Evolutionary conservation across 2,113 vertebrate species (phyloP).

Genomic region (Seriola dumerili): DNA sequence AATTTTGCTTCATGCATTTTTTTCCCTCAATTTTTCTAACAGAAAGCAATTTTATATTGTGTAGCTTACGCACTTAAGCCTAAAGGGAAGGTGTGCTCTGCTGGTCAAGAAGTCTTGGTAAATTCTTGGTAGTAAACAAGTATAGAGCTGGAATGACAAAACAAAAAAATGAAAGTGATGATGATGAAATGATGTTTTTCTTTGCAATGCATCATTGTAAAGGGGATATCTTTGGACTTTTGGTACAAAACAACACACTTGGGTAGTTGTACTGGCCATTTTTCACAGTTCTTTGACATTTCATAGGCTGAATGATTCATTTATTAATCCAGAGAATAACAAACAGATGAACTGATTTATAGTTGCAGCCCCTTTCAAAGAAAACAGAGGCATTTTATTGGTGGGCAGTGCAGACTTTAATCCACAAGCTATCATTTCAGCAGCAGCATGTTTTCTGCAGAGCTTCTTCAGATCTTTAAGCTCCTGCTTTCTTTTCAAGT

Average conservation of each 20-base stretch:
- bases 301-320: not conserved
- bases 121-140: not conserved
- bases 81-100: not conserved
- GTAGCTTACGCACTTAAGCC: not conserved
- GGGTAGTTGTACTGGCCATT: not conserved
- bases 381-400: not conserved
- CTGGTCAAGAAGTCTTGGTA: not conserved
- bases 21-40: not conserved
- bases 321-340: not conserved
- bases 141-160: not conserved
- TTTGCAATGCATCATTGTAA: no score
- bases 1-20: not conserved
- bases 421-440: not conserved
- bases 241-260: not conserved
- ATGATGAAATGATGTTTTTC: no score
- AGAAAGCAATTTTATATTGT: not conserved
- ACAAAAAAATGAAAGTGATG: no score
- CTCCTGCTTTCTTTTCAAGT: not conserved
- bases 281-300: not conserved
- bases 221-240: not conserved
- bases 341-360: not conserved
- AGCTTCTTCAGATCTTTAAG: not conserved
- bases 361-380: not conserved
- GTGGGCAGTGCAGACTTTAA: not conserved
- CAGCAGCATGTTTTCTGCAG: not conserved